Conservation (phyloP, 2,797 vertebrate species). For the Sebastes ruberrimus region DNA sequence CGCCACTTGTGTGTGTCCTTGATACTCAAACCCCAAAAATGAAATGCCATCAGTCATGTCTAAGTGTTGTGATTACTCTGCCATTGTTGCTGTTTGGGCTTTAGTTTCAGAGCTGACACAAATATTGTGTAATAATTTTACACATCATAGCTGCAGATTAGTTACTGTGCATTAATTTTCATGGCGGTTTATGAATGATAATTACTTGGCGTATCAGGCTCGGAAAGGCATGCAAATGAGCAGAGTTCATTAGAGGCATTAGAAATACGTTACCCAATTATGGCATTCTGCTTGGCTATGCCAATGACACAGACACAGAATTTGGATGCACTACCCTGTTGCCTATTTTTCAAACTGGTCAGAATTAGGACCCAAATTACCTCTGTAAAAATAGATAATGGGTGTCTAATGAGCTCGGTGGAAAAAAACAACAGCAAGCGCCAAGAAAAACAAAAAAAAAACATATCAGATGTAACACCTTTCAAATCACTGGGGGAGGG, state of each 20-base stretch:
- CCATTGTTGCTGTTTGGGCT: constrained; percentile 52
- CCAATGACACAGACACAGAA: constrained; percentile 61
- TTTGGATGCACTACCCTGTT: constrained; percentile 44
- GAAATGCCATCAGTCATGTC: constrained; percentile 46
- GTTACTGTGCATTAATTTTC: constrained; percentile 72
- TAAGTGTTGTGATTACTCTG: constrained; percentile 36
- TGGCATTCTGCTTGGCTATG: constrained; percentile 60
- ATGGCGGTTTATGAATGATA: constrained; percentile 68
- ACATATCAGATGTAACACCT: constrained; percentile 11
- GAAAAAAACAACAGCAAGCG: constrained; percentile 8
- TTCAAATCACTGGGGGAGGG: not conserved
- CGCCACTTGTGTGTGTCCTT: constrained; percentile 35
- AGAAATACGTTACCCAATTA: constrained; percentile 66
- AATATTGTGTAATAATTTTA: constrained; percentile 67
- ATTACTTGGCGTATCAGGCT: constrained; percentile 65
- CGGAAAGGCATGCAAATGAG: constrained; percentile 74
- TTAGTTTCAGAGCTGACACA: constrained; percentile 44
- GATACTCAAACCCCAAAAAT: constrained; percentile 16
- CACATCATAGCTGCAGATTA: constrained; percentile 68
- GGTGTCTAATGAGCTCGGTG: constrained; percentile 12
- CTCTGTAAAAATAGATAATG: constrained; percentile 40
- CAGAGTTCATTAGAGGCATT: constrained; percentile 73
- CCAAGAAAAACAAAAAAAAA: not conserved
- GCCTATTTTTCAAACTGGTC: constrained; percentile 48
- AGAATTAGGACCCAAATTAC: constrained; percentile 48